Evolutionary conservation across 2,797 vertebrate species (phyloP), one percentile per base, ranked within the genome.

Genomic region (Cyprinella venusta): DNA sequence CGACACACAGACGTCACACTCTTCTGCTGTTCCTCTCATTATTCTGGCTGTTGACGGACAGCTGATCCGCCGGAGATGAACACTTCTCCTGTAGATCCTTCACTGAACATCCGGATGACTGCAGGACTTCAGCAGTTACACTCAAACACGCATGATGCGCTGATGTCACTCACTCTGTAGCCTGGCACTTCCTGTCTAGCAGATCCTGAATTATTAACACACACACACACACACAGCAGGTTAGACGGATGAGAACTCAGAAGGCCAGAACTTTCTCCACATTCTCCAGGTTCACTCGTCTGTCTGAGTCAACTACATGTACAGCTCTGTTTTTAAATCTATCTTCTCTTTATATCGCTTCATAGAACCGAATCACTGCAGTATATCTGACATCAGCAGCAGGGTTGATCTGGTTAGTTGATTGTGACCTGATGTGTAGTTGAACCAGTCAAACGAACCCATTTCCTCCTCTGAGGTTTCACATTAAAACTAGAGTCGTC

Each of bases 181-280:
- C 45, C 16, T 26, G 68, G 68, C 40, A 16, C 40, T 70, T 45
- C 40, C 42, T 61, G 59, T 6, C 24, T 15, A 26, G n/a, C 68
- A 70, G 68, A 45, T 15, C 6, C 68, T 45, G 40, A 70, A 69
- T 69, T 45, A 69, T 69, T 69, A 24, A 69, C 40, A 45, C 38
- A 16, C 38, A 69, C 21, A 12, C 45, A 15, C 45, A 15, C n/a
- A 24, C 33, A 12, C 30, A 67, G 33, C 36, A 8, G 38, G 38
- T 40, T 6, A 2, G 33, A 67, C 36, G 5, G 15, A 16, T 7
- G 61, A 64, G 26, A 38, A 18, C 63, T 6, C 59, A 26, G 59
- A 61, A 26, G 59, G 13, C 12, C 59, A 26, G 30, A 38, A 68
- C 21, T 24, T 59, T 59, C 54, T 59, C 21, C 54, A 59, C 54